Conservation (phyloP, 1,140 invertebrate genomes). For the Panagrolaimus sp. region DNA sequence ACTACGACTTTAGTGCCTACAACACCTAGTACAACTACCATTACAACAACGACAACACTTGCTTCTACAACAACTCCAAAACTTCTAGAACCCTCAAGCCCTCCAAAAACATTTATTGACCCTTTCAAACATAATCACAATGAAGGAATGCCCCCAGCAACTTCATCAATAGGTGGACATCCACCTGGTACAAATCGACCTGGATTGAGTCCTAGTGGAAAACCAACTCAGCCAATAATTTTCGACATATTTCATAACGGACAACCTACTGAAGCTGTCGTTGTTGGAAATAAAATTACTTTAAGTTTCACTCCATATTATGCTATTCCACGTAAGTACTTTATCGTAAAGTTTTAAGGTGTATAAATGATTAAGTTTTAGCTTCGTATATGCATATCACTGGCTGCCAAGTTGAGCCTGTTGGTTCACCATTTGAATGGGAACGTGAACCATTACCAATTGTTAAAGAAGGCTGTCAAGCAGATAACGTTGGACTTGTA, state of each 20-base stretch:
- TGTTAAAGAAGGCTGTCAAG: conserved; percentile 51
- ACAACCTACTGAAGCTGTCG: conserved; percentile 56
- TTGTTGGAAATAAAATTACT: conserved; percentile 55
- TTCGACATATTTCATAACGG: conserved; percentile 58
- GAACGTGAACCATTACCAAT: conserved; percentile 52
- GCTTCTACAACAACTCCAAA: conserved; percentile 30
- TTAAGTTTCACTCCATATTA: conserved; percentile 56
- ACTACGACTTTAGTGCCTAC: conserved; percentile 24
- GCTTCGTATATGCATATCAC: conserved; percentile 55
- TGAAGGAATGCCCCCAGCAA: neutral
- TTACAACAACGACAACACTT: conserved; percentile 24
- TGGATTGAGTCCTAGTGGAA: neutral
- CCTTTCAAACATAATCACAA: neutral
- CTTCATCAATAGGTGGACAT: neutral
- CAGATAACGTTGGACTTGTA: conserved; percentile 55
- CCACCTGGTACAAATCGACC: conserved; percentile 14
- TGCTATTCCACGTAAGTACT: conserved; percentile 54
- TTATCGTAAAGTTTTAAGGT: neutral
- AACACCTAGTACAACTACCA: conserved; percentile 12
- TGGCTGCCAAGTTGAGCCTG: conserved; percentile 57
- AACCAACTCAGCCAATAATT: conserved; percentile 39
- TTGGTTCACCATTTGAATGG: conserved; percentile 53
- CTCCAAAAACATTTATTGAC: neutral
- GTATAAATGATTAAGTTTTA: conserved; percentile 26
- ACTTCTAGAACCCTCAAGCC: conserved; percentile 14